These are phyloP conservation scores for Oreocharis arfaki DNA, from an alignment of 2,113 vertebrate species.

Conservation along the genomic window DNA sequence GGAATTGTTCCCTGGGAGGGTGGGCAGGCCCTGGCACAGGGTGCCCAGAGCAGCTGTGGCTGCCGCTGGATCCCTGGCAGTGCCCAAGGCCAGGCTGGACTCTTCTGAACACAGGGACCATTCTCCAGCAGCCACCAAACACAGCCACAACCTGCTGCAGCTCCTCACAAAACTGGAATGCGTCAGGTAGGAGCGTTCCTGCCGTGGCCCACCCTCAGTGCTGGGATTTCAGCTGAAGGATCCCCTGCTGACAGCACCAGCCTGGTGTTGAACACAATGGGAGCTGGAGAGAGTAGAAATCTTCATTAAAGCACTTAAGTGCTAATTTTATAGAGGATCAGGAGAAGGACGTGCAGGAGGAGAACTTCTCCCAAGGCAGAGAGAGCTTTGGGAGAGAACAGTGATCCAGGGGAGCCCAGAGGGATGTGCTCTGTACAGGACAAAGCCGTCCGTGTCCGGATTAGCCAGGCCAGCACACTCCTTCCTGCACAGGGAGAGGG, in stretches of 20 bases:
- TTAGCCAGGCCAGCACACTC: background rate
- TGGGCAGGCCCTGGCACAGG: accelerated
- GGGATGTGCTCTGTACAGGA: background rate
- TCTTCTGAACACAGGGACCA: background rate
- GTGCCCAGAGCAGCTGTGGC: background rate
- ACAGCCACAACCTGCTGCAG: background rate
- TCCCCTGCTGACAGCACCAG: background rate
- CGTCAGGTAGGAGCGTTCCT: accelerated
- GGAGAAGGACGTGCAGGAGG: background rate
- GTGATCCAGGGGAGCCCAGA: background rate
- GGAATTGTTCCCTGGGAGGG: background rate
- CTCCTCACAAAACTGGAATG: background rate
- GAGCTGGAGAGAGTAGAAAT: background rate
- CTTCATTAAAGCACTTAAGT: background rate
- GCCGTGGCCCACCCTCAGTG: background rate
- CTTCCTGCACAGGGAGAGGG: background rate
- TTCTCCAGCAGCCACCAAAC: background rate
- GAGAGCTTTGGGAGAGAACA: background rate
- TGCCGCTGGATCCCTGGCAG: background rate
- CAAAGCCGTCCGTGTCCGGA: accelerated
- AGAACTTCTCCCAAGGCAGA: background rate
- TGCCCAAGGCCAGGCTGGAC: accelerated
- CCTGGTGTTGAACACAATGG: background rate
- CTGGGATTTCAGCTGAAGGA: background rate
- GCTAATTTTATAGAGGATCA: background rate